Conservation (phyloP, 2,888 invertebrate species). For the Drosophila meridiana region DNA sequence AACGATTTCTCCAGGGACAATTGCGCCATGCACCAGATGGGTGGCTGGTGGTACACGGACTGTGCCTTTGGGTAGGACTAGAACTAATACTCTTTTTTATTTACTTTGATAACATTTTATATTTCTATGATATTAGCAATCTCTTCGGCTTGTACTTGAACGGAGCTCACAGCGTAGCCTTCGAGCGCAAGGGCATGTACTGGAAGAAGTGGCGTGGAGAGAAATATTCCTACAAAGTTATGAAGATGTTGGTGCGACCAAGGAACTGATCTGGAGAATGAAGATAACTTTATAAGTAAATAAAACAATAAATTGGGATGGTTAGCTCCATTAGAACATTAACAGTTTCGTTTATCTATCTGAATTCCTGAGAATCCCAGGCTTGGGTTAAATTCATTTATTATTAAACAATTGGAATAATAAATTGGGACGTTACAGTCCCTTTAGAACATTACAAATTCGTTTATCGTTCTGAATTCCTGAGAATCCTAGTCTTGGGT, state of each 20-base stretch:
- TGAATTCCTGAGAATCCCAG: too few relatives aligned
- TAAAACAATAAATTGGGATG: too few relatives aligned
- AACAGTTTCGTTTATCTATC: too few relatives aligned
- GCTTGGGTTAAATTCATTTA: too few relatives aligned
- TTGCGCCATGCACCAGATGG: background rate
- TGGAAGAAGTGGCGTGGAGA: background rate
- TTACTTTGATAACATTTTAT: background rate
- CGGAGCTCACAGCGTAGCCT: background rate
- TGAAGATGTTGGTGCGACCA: background rate
- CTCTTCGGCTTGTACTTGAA: constrained; percentile 4
- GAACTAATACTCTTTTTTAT: background rate
- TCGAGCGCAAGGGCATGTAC: background rate
- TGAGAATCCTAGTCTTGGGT: too few relatives aligned
- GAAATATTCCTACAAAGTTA: background rate
- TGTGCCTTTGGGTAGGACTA: constrained; percentile 72
- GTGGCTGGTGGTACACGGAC: background rate
- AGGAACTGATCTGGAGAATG: too few relatives aligned
- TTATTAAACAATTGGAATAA: background rate
- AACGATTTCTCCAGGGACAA: background rate
- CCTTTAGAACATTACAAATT: too few relatives aligned
- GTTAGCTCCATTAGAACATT: too few relatives aligned
- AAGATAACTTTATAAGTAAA: background rate
- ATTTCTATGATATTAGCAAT: constrained; percentile 82
- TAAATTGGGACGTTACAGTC: background rate
- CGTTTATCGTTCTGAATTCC: too few relatives aligned